Evolutionary conservation across 2,113 vertebrate genomes (phyloP), one percentile per base, ranked within the genome.

Genomic region (Neoarius graeffei): DNA sequence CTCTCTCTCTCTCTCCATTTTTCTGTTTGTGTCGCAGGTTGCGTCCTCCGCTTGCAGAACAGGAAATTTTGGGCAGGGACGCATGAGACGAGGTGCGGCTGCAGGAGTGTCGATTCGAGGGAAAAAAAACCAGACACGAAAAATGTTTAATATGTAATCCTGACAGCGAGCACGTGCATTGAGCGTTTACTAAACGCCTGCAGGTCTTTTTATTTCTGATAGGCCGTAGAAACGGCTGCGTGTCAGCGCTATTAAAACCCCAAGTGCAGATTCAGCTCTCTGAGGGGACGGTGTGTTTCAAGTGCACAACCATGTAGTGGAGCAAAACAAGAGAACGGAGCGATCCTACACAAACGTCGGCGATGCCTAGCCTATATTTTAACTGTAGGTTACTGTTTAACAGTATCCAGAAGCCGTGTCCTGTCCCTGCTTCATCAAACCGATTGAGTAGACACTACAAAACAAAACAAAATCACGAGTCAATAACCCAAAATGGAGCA

Each of bases 201-300:
- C 66, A 86, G 79, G 42, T 20, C 54, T 84, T 74, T 52, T 84
- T 64, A 84, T 84, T 84, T 85, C 54, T 85, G 82, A 87, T 69
- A 73, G 88, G 82, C 64, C 80, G 2, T 66, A 74, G 79, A 83
- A 90, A 90, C 17, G 27, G 56, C 84, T 52, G 67, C 48, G 50
- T 71, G 86, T 90, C 89, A 90, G 89, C 79, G 62, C 79, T 90
- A 60, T 84, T 83, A 30, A 80, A 84, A 48, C 30, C 30, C 23
- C 25, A 86, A 88, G 80, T 88, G 89, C 87, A 56, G 79, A 88
- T 88, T 90, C 89, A 88, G 81, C 89, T 86, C 73, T 90, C 81
- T 20, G 19, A 77, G 71, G 84, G 74, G 86, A 88, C 23, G 67
- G 23, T 30, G 84, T 48, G 56, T 81, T 85, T 73, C 66, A 30